These are phyloP conservation scores for Ivindomyrus marchei DNA, from an alignment of 2,113 vertebrate species.

Conservation along the genomic window DNA sequence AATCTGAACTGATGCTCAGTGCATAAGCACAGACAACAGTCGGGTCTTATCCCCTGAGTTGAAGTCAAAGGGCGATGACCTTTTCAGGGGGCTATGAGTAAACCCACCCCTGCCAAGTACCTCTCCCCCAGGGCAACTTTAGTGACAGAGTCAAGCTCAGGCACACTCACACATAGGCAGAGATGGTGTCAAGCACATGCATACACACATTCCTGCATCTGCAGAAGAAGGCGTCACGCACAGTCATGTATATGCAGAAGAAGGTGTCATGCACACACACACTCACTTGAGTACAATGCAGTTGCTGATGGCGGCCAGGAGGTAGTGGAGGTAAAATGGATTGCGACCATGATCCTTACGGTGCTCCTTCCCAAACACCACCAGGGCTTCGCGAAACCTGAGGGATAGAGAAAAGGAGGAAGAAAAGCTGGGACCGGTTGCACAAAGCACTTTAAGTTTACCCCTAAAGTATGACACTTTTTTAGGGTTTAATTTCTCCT, in stretches of 20 bases:
- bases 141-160: not conserved
- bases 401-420: not conserved
- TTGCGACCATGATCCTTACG: constrained; percentile 54
- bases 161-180: constrained; percentile 19
- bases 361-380: constrained; percentile 72
- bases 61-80: too few relatives aligned
- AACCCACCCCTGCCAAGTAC: too few relatives aligned
- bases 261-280: constrained; percentile 9
- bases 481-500: too few relatives aligned
- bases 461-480: too few relatives aligned
- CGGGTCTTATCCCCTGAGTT: too few relatives aligned
- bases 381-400: constrained; percentile 81
- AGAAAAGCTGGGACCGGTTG: not conserved
- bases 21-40: too few relatives aligned
- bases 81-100: too few relatives aligned
- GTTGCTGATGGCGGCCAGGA: constrained; percentile 84
- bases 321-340: constrained; percentile 76
- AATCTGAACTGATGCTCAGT: too few relatives aligned
- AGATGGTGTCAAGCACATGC: not conserved
- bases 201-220: constrained; percentile 44
- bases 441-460: too few relatives aligned
- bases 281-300: constrained; percentile 83
- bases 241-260: constrained; percentile 25
- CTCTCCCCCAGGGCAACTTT: too few relatives aligned
- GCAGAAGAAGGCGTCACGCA: not conserved